Conservation (phyloP, 2,797 vertebrate genomes). For the Rhinophrynus dorsalis region DNA sequence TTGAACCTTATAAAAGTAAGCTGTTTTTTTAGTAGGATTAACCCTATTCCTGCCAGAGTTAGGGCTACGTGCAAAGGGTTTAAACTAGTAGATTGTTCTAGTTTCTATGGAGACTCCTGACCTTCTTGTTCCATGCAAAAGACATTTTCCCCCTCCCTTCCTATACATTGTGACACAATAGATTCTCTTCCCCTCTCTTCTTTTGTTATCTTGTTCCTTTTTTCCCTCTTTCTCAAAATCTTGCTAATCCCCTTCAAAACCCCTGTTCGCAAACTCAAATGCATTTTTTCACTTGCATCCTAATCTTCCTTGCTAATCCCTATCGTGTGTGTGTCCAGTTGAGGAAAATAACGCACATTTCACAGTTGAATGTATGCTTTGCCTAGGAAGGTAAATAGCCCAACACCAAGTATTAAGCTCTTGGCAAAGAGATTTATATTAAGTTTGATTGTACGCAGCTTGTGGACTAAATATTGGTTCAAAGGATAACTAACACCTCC, state of each 20-base stretch:
- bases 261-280: conserved; percentile 43
- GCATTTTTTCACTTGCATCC: conserved; percentile 31
- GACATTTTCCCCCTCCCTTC: conserved; percentile 23
- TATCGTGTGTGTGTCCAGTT: conserved; percentile 23
- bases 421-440: conserved; percentile 8
- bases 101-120: conserved; percentile 40
- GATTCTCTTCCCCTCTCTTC: conserved; percentile 10
- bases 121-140: conserved; percentile 30
- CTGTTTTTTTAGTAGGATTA: not conserved
- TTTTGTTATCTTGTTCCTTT: conserved; percentile 37
- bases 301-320: conserved; percentile 34
- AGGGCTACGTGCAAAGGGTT: not conserved
- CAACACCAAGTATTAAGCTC: conserved; percentile 13
- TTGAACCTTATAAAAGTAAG: too few relatives aligned
- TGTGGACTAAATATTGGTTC: conserved; percentile 54
- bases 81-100: not conserved
- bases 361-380: conserved; percentile 17
- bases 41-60: not conserved
- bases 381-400: conserved; percentile 17
- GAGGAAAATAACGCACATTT: conserved; percentile 19
- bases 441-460: not conserved
- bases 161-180: conserved; percentile 35
- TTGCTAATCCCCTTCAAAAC: conserved; percentile 41
- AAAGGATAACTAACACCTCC: too few relatives aligned
- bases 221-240: conserved; percentile 22